Conservation (phyloP, 2,888 invertebrate species). For the Dryadula phaetusa region DNA sequence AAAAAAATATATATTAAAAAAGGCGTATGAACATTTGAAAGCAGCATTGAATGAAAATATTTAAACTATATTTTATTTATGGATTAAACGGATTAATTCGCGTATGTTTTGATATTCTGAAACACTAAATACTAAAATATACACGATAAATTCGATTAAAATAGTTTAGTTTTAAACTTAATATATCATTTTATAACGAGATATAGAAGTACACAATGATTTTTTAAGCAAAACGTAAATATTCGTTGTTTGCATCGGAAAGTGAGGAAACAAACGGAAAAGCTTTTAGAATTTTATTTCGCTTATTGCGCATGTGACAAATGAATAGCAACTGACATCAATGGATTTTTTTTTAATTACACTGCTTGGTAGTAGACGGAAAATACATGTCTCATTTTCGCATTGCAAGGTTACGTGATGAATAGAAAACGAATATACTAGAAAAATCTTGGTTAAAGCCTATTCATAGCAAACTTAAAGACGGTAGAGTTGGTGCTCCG, state of each 20-base stretch:
- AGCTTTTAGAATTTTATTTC: conserved; percentile 16
- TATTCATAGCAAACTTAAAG: too few relatives aligned
- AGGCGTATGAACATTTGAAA: too few relatives aligned
- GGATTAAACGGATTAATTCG: too few relatives aligned
- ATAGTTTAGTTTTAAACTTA: too few relatives aligned
- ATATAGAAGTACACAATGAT: neutral
- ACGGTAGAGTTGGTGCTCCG: too few relatives aligned
- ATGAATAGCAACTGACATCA: conserved; percentile 15
- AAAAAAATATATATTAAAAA: too few relatives aligned
- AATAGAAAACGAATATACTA: neutral
- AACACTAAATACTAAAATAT: too few relatives aligned
- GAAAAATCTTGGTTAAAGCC: conserved; percentile 10
- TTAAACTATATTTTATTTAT: too few relatives aligned
- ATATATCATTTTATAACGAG: neutral
- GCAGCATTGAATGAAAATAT: too few relatives aligned
- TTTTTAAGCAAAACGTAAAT: neutral
- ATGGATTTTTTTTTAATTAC: conserved; percentile 20
- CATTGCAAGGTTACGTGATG: neutral
- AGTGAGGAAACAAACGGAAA: conserved; percentile 4
- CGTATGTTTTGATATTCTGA: too few relatives aligned
- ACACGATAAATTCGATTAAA: too few relatives aligned
- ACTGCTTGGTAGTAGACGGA: neutral
- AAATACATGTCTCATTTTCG: neutral
- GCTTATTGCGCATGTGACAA: conserved; percentile 9
- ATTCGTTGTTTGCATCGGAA: neutral